Base-by-base conservation (phyloP, 2,888 invertebrate species). In the Neria commutata region DNA sequence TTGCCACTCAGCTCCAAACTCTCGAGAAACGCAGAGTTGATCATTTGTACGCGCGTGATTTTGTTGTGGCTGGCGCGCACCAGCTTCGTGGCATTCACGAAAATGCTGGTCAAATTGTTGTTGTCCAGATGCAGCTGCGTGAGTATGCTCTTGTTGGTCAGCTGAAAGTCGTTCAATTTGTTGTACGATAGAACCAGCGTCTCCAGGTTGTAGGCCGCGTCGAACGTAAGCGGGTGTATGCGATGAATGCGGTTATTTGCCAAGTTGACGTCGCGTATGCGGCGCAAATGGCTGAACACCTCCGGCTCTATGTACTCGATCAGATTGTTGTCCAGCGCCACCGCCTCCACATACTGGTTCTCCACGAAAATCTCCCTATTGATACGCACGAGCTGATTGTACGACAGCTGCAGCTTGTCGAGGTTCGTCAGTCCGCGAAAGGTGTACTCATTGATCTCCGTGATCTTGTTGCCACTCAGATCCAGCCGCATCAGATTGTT, bases 171-270 rank as follows among this genome's bases (percentile, higher is more conserved):
- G 0, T 29, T 48, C 23, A 81, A 54, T 0, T 61, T 60, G 52
- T 81, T 81, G 2, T 63, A 61, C 1, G 77, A 69, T 40, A 81
- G 56, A 54, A 74, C 55, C 1, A 81, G 58, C 2, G 67, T 71
- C 33, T 80, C 79, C 14, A 81, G 60, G 1, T 69, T 76, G 33
- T 76, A 75, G 0, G 79, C 75, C 40, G 71, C 65, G 11, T 76
- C 65, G 53, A 81, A 81, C 1, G 73, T 81, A 16, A 77, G 70
- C 8, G 81, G 73, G 67, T 81, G 75, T n/a, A 81, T 53, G 1
- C 62, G 59, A 0, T 66, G 29, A 16, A 82, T 37, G 1, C 65
- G 68, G 60, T 82, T 82, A 51, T 74, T 72, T 17, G 75, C 71
- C 17, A 82, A 64, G 62, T 80, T 79, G 1, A 82, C 71, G 21